Base-by-base conservation (phyloP, 1,140 invertebrate species). In the Lucilia cuprina region DNA sequence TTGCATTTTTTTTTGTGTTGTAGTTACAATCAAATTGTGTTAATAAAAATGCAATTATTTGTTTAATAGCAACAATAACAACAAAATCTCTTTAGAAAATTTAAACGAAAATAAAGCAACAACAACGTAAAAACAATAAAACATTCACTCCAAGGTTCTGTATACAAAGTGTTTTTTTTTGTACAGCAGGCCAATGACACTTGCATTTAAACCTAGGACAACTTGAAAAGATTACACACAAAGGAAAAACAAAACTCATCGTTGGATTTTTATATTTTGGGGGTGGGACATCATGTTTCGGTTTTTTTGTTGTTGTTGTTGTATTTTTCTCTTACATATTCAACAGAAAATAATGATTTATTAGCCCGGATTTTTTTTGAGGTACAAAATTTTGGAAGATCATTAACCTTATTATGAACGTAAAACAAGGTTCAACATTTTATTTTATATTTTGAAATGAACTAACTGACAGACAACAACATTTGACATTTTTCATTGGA, bases 1-100 rank as follows among this genome's bases (percentile, higher is more conserved):
- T 65, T 65, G 13, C 17, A 5, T n/a, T 65, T 65, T 49, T n/a
- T 65, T n/a, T n/a, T n/a, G n/a, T n/a, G n/a, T n/a, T 65, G 25
- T 60, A 60, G 55, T 60, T 60, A n/a, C 55, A 60, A 60, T 60
- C 14, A 60, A 60, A 60, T 17, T n/a, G 55, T 25, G 65, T 70
- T 70, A 70, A 70, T 70, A 70, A 70, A 70, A 21, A 25, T 70
- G 65, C 19, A 70, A 70, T 70, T 70, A 70, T 70, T 70, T 70
- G 65, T 70, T 19, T 25, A 70, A 25, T 55, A 55, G 10, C 41
- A 41, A 41, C 41, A 41, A 41, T 8, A 41, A 41, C 5, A 8
- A 41, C 41, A 41, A 10, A 30, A 7, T 41, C 41, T 41, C 41
- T 41, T 10, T 41, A 41, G 41, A 41, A 41, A 41, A 41, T 41